Percentiles rank a stretch among this genome's conserved stretches.
phyloP scores from a whole-genome alignment of 2,888 invertebrate genomes.

The Drosophila niveifrons region DNA sequence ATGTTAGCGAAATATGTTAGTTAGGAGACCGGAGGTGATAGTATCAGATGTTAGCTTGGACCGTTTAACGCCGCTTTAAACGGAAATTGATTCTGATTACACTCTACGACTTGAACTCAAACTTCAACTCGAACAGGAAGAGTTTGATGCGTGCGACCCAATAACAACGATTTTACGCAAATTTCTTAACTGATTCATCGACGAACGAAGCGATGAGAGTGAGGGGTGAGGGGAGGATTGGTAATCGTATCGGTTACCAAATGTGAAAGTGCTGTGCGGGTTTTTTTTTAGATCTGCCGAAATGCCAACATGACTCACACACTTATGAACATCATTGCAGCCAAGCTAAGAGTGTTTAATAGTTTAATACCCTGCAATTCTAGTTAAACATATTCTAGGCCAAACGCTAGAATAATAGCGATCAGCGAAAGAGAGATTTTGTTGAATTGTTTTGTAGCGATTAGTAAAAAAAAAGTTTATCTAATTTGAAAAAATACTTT shows the following conservation, averaged over 20 bases:
- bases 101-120: slow-evolving; percentile 10
- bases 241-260: slow-evolving; percentile 21
- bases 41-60: slow-evolving; percentile 6
- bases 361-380: neutral
- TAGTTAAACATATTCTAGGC: neutral
- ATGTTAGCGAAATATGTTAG: neutral
- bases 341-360: slow-evolving; percentile 10
- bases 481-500: no score
- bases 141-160: slow-evolving; percentile 46
- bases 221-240: slow-evolving; percentile 16
- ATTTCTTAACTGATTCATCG: slow-evolving; percentile 48
- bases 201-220: neutral
- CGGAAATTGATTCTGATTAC: slow-evolving; percentile 65
- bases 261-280: slow-evolving; percentile 48
- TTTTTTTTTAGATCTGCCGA: neutral
- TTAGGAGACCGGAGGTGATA: slow-evolving; percentile 29
- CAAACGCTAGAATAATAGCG: no score
- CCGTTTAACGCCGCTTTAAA: slow-evolving; percentile 20
- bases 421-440: no score
- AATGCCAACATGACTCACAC: slow-evolving; percentile 37
- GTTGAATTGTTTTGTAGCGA: no score
- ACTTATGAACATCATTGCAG: slow-evolving; percentile 5
- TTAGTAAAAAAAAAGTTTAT: no score
- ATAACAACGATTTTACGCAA: slow-evolving; percentile 49
- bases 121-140: slow-evolving; percentile 48